These are phyloP conservation scores for Drosophila stalkeri DNA, from an alignment of 2,888 invertebrate species.

Conservation along the genomic window DNA sequence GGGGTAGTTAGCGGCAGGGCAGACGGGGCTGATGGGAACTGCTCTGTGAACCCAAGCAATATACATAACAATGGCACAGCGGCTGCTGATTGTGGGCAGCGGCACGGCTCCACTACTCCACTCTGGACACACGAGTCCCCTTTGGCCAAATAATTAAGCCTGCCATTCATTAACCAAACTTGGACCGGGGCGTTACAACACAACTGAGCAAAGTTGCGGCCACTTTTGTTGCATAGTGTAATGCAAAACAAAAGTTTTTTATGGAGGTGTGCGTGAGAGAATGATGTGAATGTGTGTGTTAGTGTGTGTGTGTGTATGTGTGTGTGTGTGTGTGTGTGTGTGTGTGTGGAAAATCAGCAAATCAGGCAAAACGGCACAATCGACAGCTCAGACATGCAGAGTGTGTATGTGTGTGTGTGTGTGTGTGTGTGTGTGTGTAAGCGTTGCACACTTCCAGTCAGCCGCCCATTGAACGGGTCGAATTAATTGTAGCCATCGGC, in stretches of 20 bases:
- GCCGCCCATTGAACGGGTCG: slow-evolving; percentile 20
- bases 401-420: background rate
- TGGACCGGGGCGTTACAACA: slow-evolving; percentile 43
- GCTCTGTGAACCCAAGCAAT: slow-evolving; percentile 32
- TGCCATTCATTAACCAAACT: slow-evolving; percentile 72
- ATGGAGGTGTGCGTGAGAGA: slow-evolving; percentile 6
- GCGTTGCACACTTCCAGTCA: slow-evolving; percentile 23
- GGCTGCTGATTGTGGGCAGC: slow-evolving; percentile 50
- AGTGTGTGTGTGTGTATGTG: slow-evolving; percentile 10
- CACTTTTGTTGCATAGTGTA: slow-evolving; percentile 57
- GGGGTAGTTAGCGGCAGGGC: no score
- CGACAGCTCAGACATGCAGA: slow-evolving; percentile 28
- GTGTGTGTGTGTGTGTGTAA: slow-evolving; percentile 1
- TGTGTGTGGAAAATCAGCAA: slow-evolving; percentile 35
- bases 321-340: slow-evolving; percentile 9
- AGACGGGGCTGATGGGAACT: background rate
- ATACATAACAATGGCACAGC: slow-evolving; percentile 57
- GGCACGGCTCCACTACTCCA: background rate
- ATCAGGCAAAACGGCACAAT: slow-evolving; percentile 32
- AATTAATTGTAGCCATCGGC: slow-evolving; percentile 39
- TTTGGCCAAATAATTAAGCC: slow-evolving; percentile 66
- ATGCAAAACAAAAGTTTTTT: slow-evolving; percentile 40
- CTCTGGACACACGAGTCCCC: slow-evolving; percentile 39
- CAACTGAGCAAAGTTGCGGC: slow-evolving; percentile 53
- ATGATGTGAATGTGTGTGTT: no score